Base-by-base conservation (phyloP, 2,113 vertebrate genomes). In the Scolopax mira region DNA sequence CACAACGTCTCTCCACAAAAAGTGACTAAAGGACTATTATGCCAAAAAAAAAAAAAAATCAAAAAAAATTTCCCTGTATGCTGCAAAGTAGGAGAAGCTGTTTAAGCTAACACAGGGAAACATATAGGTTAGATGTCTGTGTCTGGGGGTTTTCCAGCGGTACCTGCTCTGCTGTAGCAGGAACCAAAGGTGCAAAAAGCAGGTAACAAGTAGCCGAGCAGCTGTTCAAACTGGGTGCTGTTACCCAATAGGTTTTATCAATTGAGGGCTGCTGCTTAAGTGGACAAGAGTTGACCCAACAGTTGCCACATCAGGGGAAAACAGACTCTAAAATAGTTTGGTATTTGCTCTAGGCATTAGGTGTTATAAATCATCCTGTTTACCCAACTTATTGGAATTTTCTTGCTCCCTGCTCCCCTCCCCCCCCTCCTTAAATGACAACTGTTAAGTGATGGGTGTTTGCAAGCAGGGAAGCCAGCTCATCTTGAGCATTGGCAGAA, bases 281-380 rank as follows among this genome's bases (percentile, higher is more conserved):
- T 19, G 33, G 83, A 90, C 80, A 27, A 81, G 77, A 90, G 44
- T n/a, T 92, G 86, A 81, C 90, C 94, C 65, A 69, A 27, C 52
- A 39, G 77, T 84, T 94, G 91, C 85, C 65, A 87, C 86, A 84
- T 74, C 10, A 57, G 48, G 64, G 33, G 33, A 84, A 71, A 90
- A 60, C 16, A 84, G 77, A 64, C 23, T 74, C 79, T 71, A 90
- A 95, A 93, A 94, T 39, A 84, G 65, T 23, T 35, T 60, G 77
- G 92, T 84, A 95, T 92, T 94, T 92, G 90, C 95, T 90, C 79
- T 67, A 93, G 90, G 91, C 65, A 81, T 90, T 67, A 80, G 25
- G 46, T 66, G 52, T 60, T 79, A 86, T 79, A 96, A 95, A 96
- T 89, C 92, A 95, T 67, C 60, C 71, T 92, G 79, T 92, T 90